phyloP scores from a whole-genome alignment of 2,113 vertebrate species.

The Cochlearius cochlearius region DNA sequence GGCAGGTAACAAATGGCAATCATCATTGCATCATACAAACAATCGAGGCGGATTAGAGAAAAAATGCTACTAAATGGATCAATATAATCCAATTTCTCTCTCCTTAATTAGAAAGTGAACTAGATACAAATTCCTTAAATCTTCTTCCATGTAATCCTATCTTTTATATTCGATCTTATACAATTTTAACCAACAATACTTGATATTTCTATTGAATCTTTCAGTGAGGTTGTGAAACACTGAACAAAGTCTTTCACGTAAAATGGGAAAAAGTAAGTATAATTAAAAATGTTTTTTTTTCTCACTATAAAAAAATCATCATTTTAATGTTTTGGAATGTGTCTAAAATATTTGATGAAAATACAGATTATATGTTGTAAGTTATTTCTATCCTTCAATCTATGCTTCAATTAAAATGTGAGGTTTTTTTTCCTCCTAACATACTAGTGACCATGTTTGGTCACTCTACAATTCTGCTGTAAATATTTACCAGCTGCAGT shows the following conservation, averaged over 20 bases:
- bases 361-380: not conserved
- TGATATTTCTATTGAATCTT: not conserved
- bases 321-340: not conserved
- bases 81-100: not conserved
- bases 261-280: not conserved
- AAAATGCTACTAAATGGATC: not conserved
- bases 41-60: not conserved
- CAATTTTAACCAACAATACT: not conserved
- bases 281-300: not conserved
- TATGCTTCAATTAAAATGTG: not conserved
- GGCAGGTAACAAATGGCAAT: not conserved
- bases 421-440: not conserved
- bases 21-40: not conserved
- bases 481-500: not conserved
- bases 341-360: not conserved
- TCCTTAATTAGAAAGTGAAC: not conserved
- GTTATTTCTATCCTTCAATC: not conserved
- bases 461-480: not conserved
- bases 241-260: rapidly evolving
- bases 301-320: not conserved
- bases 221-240: not conserved
- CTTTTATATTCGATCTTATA: not conserved
- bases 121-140: not conserved
- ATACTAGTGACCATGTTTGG: rapidly evolving
- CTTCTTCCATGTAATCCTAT: not conserved